Base-by-base conservation (phyloP, 2,113 vertebrate genomes). In the Acanthisitta chloris region DNA sequence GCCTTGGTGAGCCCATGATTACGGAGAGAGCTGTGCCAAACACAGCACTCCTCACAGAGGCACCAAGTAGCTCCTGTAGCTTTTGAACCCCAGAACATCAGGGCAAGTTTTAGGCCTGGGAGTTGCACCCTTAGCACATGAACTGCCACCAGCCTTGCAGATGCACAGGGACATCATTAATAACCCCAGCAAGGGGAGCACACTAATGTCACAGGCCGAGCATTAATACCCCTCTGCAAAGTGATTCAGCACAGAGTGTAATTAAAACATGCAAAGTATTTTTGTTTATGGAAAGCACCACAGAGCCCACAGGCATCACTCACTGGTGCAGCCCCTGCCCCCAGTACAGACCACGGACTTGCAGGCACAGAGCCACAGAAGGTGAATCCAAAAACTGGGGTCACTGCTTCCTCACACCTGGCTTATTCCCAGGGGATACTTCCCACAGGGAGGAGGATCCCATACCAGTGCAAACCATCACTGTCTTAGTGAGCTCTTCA, bases 201-300 rank as follows among this genome's bases (percentile, higher is more conserved):
- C 76, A 20, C n/a, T 25, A 45, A 3, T 48, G 67, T 31, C 83
- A 57, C 1, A 23, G 76, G 14, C 58, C 17, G 18, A 80, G 67
- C 72, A 13, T 15, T 54, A 79, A 29, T 38, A 77, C 25, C 76
- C 10, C 67, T 4, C 17, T 14, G 67, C 80, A 62, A 17, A 77
- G 78, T 8, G 49, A 83, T 31, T 42, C 88, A 57, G 45, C 79
- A 42, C 8, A 14, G 20, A 9, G 58, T 43, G 88, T 49, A 87
- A 95, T 92, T 89, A 86, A 86, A 86, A 62, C 15, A 29, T 42
- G 18, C 70, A 69, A 80, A 90, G 81, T 42, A 49, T 46, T 81
- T 94, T 54, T 80, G 66, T 67, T 81, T 48, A 4, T 52, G 80
- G 24, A 20, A n/a, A 76, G 65, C 77, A 33, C 3, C 0, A 20